phyloP scores from a whole-genome alignment of 2,888 invertebrate species.

The Orchestes rusci region DNA sequence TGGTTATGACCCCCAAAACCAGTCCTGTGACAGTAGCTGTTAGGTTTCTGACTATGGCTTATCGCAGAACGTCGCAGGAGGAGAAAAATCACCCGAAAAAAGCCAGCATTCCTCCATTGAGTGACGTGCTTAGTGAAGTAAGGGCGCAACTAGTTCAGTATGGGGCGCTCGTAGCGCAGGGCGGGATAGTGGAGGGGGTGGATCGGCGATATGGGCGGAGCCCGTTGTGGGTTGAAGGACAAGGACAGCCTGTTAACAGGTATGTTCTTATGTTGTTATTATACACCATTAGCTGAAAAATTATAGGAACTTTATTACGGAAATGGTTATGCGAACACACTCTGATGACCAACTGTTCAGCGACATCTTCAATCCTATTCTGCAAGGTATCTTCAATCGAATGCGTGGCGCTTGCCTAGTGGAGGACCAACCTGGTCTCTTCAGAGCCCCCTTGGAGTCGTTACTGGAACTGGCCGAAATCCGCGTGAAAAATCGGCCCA shows the following conservation, averaged over 20 bases:
- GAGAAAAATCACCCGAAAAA: conserved; percentile 69
- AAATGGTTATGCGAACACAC: conserved; percentile 45
- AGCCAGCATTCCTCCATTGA: conserved; percentile 65
- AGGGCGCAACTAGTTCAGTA: conserved; percentile 51
- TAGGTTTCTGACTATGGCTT: conserved; percentile 55
- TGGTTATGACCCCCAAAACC: conserved; percentile 34
- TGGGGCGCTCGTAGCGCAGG: conserved; percentile 53
- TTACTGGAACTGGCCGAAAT: conserved; percentile 77
- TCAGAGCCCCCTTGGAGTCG: conserved; percentile 48
- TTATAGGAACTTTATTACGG: conserved; percentile 62
- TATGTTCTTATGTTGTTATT: too few species aligned
- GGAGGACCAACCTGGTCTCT: conserved; percentile 46
- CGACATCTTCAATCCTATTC: conserved; percentile 57
- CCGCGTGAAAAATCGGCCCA: conserved; percentile 66
- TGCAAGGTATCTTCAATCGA: conserved; percentile 62
- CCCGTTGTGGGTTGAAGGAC: too few species aligned
- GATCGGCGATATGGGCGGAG: conserved; percentile 48
- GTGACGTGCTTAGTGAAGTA: conserved; percentile 55
- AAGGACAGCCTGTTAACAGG: too few species aligned
- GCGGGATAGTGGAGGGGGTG: conserved; percentile 27
- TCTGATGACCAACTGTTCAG: conserved; percentile 53
- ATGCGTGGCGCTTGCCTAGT: conserved; percentile 65
- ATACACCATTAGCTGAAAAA: too few species aligned
- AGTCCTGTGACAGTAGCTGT: conserved; percentile 35
- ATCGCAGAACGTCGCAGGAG: conserved; percentile 64